A percentile compares a stretch with the other conserved stretches of the same genome.
Evolutionary conservation across 2,797 vertebrate species (phyloP).

Genomic region (Meriones psammophilus): DNA sequence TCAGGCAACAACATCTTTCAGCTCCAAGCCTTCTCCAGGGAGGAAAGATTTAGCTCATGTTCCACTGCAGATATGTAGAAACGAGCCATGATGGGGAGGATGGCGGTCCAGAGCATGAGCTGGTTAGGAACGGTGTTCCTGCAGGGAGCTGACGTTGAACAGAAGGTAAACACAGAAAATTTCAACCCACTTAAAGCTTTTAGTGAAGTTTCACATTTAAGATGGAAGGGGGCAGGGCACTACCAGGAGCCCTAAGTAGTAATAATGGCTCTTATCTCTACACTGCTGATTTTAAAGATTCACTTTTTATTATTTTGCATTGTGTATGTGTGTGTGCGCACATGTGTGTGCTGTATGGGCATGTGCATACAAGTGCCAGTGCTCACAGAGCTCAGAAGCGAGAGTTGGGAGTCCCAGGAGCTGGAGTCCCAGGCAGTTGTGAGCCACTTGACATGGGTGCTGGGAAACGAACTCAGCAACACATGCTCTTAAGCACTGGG

Average conservation of each 20-base stretch:
- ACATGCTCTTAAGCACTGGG: not conserved
- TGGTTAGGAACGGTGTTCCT: constrained; percentile 1
- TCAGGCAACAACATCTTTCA: not conserved
- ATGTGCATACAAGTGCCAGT: too few species aligned
- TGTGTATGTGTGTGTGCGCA: not conserved
- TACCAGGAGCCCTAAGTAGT: constrained; percentile 64
- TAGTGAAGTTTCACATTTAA: constrained; percentile 66
- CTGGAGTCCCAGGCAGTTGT: not conserved
- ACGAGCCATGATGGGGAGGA: not conserved
- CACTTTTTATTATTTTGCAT: not conserved
- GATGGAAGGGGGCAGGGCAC: constrained; percentile 25
- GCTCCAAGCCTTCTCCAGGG: not conserved
- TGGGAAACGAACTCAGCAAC: not conserved
- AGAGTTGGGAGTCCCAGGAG: not conserved
- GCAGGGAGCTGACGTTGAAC: constrained; percentile 75
- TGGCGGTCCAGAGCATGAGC: not conserved
- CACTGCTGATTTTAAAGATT: not conserved
- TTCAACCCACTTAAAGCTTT: constrained; percentile 18
- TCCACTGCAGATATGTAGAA: not conserved
- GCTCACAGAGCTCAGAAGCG: not conserved
- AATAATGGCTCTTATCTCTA: not conserved
- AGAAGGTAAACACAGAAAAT: constrained; percentile 59
- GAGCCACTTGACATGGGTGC: not conserved
- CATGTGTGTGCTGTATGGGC: not conserved
- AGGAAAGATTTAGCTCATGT: not conserved